phyloP scores from a whole-genome alignment of 2,797 vertebrate genomes.

The Sebastes oblongus region DNA sequence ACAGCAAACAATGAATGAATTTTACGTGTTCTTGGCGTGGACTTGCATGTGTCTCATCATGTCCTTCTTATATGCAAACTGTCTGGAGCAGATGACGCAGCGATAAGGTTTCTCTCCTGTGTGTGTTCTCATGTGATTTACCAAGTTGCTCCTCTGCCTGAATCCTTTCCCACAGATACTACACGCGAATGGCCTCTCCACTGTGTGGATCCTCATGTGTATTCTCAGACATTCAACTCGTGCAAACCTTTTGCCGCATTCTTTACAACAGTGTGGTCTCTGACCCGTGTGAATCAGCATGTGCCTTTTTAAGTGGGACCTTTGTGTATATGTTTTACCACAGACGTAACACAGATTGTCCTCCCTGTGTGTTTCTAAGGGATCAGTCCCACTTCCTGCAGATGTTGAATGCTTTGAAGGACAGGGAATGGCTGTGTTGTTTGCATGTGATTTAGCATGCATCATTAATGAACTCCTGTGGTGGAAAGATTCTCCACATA shows the following conservation, averaged over 20 bases:
- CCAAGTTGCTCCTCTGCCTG: constrained; percentile 22
- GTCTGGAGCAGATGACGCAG: constrained; percentile 20
- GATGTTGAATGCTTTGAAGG: background rate
- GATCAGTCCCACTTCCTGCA: background rate
- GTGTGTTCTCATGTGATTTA: constrained; percentile 31
- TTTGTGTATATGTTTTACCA: constrained; percentile 16
- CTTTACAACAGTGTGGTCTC: constrained; percentile 30
- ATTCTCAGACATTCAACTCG: constrained; percentile 11
- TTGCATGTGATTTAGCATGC: background rate
- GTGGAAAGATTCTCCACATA: background rate
- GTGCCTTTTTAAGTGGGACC: constrained; percentile 30
- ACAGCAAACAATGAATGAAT: background rate
- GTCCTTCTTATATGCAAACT: constrained; percentile 32
- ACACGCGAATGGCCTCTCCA: constrained; percentile 23
- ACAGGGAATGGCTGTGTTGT: background rate
- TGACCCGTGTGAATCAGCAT: constrained; percentile 28
- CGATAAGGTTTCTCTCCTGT: constrained; percentile 30
- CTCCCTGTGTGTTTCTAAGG: background rate
- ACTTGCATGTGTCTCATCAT: constrained; percentile 24
- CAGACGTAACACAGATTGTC: constrained; percentile 32
- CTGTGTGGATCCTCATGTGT: constrained; percentile 31
- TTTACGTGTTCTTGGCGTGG: background rate
- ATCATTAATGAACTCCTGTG: background rate
- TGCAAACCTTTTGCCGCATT: constrained; percentile 22
- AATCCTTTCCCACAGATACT: constrained; percentile 26